phyloP scores from a whole-genome alignment of 2,113 vertebrate genomes.

The Eubucco bourcierii region DNA sequence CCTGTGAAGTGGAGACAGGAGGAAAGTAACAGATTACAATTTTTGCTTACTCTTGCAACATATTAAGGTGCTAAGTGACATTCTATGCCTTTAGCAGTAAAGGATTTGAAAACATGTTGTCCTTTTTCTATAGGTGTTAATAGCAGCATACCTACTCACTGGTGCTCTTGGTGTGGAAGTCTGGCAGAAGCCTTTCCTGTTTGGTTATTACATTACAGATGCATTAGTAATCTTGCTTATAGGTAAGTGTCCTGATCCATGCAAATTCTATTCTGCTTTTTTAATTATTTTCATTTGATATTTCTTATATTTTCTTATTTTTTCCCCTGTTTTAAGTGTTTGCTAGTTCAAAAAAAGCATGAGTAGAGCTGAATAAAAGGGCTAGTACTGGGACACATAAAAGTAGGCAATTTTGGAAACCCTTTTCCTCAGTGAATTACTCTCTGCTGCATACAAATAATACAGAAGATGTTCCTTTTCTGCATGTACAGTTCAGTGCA shows the following conservation, averaged over 20 bases:
- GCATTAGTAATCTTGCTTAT: constrained; percentile 63
- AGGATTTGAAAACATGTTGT: neutral
- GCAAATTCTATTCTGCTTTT: neutral
- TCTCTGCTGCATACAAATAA: neutral
- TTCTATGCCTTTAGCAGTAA: neutral
- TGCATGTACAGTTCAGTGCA: neutral
- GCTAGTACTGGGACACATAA: neutral
- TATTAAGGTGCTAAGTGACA: neutral
- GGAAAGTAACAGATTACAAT: neutral
- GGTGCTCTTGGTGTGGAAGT: constrained; percentile 68
- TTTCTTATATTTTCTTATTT: neutral
- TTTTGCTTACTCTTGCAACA: neutral
- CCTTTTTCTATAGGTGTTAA: constrained; percentile 56
- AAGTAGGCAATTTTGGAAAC: neutral
- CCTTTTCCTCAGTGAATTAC: neutral
- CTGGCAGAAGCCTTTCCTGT: constrained; percentile 68
- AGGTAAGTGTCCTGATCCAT: constrained; percentile 61
- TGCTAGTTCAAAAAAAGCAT: neutral
- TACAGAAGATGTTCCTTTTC: neutral
- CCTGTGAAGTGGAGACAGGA: neutral
- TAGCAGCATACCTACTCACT: constrained; percentile 65
- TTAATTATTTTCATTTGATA: neutral
- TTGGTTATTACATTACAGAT: constrained; percentile 69
- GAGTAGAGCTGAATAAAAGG: neutral
- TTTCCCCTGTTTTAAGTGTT: neutral